Evolutionary conservation across 2,888 invertebrate species (phyloP), one percentile per base, ranked within the genome.

Genomic region (Luperina testacea): DNA sequence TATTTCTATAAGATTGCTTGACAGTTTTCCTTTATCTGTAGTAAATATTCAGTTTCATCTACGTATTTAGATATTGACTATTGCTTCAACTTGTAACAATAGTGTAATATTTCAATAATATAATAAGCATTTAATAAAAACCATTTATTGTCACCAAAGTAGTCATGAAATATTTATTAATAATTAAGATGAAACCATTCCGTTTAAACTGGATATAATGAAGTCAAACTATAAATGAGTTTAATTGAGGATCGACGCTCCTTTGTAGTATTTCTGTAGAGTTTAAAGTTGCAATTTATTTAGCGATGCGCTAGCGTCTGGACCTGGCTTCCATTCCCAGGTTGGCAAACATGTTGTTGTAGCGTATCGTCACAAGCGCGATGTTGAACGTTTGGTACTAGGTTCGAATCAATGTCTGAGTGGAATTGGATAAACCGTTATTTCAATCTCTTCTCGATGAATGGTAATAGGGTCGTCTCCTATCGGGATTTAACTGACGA

Each of bases 181-280:
- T 32, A 32, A 32, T 32, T 32, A 32, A 32, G 38, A 38, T 38
- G 38, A 38, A 38, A 38, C 38, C 38, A 38, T 38, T 72, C 59
- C 65, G 70, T 79, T 59, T 61, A 70, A 75, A 70, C 57, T 61
- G 3, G 2, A 67, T 42, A 76, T 45, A 76, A 76, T 68, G 8
- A 20, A 75, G 15, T 72, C 20, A 24, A 78, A 75, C 51, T 83
- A 75, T 69, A 59, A 71, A 85, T 48, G 13, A 75, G 61, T 82
- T 82, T 63, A 65, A 82, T 82, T 86, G 63, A 42, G 38, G 24
- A 69, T 71, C 53, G 59, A 17, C n/a, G 71, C n/a, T 74, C 82
- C 67, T 72, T 86, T 78, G 64, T 77, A 38, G 42, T 51, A 42
- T 72, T 72, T 64, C 61, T 63, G 71, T 2, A 72, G 24, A 72